Evolutionary conservation across 2,797 vertebrate species (phyloP), one percentile per base, ranked within the genome.

Genomic region (Lepilemur ruficaudatus): DNA sequence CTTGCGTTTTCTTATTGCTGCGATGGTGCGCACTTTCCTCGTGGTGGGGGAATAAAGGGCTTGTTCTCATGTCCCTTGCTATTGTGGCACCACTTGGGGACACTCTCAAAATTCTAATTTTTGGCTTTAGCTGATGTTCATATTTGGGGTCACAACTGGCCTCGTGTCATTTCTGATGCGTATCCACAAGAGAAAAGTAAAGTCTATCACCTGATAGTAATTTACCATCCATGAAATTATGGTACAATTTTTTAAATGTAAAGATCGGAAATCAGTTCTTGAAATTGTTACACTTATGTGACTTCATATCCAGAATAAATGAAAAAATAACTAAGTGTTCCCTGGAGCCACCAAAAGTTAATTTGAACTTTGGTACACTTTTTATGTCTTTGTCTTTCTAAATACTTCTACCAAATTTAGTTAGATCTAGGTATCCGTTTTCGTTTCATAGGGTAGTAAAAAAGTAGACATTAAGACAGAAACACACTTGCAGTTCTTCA

Each of bases 21-120:
- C 1, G 52, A 32, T 23, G 18, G 20, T 32, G 32, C 17, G 46
- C 7, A 32, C 35, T 52, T 79, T 84, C 23, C 67, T 30, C n/a
- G 8, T 52, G 11, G 4, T 13, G 23, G 48, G 23, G 20, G 5
- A 55, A 23, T n/a, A 38, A 43, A 18, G 3, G 3, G 0, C 3
- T 48, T 35, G 22, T 55, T 81, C 7, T 78, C 20, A 22, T 78
- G 20, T 7, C 76, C n/a, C 0, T 61, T n/a, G 32, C 52, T 1
- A 25, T n/a, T 67, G 32, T n/a, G 3, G 28, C 3, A 55, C 4
- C 8, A 5, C 8, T 85, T 86, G 61, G 5, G 59, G 11, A 70
- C 5, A n/a, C 18, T 63, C 50, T 32, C 25, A 38, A 72, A 76
- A 38, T 59, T 61, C 48, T 78, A 32, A 69, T 25, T 69, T 79